A percentile compares a stretch with the other conserved stretches of the same genome.
Evolutionary conservation across 2,888 invertebrate genomes (phyloP).

Genomic region (Drosophila tripunctata): DNA sequence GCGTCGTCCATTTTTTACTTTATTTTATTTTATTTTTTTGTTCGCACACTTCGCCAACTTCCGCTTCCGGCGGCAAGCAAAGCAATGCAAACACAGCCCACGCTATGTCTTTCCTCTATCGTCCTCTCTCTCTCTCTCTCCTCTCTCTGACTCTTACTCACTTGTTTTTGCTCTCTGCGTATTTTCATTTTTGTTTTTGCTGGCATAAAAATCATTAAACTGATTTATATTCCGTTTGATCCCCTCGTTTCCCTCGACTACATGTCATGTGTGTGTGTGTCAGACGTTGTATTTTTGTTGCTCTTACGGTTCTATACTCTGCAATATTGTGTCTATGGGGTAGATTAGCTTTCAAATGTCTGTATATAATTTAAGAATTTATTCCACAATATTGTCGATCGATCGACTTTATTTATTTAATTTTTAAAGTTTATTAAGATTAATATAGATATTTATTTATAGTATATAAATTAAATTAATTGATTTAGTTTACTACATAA

Average conservation of each 20-base stretch:
- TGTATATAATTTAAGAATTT: no score
- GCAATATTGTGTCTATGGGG: background rate
- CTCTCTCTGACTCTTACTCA: slow-evolving; percentile 3
- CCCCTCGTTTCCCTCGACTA: slow-evolving; percentile 41
- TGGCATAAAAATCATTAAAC: slow-evolving; percentile 77
- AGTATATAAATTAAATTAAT: background rate
- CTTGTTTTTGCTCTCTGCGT: slow-evolving; percentile 14
- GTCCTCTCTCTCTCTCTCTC: slow-evolving; percentile 1
- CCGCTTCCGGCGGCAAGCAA: slow-evolving; percentile 65
- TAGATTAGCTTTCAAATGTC: background rate
- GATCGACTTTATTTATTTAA: background rate
- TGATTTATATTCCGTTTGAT: slow-evolving; percentile 81
- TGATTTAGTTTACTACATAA: no score
- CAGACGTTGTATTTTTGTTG: slow-evolving; percentile 22
- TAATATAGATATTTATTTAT: background rate
- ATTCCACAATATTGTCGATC: no score
- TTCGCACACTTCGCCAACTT: slow-evolving; percentile 65
- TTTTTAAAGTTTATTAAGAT: background rate
- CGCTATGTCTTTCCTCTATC: slow-evolving; percentile 21
- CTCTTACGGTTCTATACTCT: slow-evolving; percentile 20
- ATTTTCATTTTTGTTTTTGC: slow-evolving; percentile 53
- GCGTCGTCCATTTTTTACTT: slow-evolving; percentile 32
- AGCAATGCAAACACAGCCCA: slow-evolving; percentile 60
- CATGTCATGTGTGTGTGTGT: slow-evolving; percentile 51
- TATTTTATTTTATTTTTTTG: slow-evolving; percentile 31